Conservation (phyloP, 2,113 vertebrate species). For the Desmodus rotundus region DNA sequence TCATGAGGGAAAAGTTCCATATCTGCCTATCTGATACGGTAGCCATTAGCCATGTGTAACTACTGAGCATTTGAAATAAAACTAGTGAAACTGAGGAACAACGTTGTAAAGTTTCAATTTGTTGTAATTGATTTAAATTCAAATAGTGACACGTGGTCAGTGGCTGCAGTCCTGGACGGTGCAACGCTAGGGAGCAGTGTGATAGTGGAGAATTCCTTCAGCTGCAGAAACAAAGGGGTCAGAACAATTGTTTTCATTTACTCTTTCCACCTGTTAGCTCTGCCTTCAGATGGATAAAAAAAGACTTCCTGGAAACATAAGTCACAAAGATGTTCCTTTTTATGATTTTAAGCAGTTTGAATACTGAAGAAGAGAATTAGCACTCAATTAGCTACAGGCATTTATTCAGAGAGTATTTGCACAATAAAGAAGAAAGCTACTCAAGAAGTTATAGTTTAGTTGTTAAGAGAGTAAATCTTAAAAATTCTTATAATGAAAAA, state of each 20-base stretch:
- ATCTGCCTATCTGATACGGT: neutral
- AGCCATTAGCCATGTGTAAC: neutral
- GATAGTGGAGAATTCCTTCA: neutral
- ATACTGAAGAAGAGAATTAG: neutral
- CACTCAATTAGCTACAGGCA: neutral
- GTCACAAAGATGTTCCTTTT: neutral
- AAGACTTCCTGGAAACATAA: neutral
- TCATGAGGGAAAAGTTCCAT: neutral
- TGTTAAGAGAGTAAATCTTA: neutral
- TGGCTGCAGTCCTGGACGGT: neutral
- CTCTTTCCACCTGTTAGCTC: neutral
- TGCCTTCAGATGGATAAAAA: neutral
- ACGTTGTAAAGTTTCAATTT: neutral
- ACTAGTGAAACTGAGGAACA: neutral
- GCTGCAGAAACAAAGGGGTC: neutral
- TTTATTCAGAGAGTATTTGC: neutral
- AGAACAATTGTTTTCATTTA: neutral
- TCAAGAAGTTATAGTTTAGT: neutral
- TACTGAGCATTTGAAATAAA: neutral
- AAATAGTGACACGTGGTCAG: neutral
- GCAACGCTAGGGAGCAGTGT: neutral
- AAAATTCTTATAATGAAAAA: neutral
- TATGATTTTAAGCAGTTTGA: neutral
- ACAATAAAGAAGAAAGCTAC: neutral
- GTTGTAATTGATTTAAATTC: neutral